phyloP scores from a whole-genome alignment of 2,888 invertebrate genomes.

The Apamea epomidion region DNA sequence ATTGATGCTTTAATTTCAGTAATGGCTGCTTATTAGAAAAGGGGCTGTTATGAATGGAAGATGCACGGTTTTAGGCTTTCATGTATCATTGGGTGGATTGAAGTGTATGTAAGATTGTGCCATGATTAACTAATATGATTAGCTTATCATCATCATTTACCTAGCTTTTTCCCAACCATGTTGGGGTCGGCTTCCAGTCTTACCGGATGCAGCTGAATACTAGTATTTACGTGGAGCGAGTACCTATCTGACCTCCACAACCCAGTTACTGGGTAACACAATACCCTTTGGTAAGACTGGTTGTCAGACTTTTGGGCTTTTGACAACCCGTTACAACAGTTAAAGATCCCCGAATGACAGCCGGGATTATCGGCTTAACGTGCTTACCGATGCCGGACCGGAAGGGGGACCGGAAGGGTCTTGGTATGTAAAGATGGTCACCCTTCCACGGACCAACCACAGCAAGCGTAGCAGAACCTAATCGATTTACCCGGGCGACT shows the following conservation, averaged over 20 bases:
- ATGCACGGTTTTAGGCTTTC: background rate
- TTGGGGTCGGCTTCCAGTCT: too few relatives aligned
- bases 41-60: conserved; percentile 59
- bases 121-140: background rate
- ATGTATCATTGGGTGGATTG: background rate
- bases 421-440: background rate
- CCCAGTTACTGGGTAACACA: too few relatives aligned
- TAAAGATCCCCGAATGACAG: background rate
- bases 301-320: too few relatives aligned
- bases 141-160: too few relatives aligned
- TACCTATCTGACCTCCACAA: too few relatives aligned
- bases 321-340: too few relatives aligned
- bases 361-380: background rate
- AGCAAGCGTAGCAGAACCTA: background rate
- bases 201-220: too few relatives aligned
- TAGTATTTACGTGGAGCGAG: too few relatives aligned
- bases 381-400: background rate
- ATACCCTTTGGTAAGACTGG: too few relatives aligned
- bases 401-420: background rate
- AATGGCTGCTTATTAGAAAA: conserved; percentile 78
- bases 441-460: background rate
- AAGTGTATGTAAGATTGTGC: background rate
- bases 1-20: conserved; percentile 81
- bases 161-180: too few relatives aligned
- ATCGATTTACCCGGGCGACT: background rate